Conservation (phyloP, 1,140 invertebrate genomes). For the Drosophila virilis region DNA sequence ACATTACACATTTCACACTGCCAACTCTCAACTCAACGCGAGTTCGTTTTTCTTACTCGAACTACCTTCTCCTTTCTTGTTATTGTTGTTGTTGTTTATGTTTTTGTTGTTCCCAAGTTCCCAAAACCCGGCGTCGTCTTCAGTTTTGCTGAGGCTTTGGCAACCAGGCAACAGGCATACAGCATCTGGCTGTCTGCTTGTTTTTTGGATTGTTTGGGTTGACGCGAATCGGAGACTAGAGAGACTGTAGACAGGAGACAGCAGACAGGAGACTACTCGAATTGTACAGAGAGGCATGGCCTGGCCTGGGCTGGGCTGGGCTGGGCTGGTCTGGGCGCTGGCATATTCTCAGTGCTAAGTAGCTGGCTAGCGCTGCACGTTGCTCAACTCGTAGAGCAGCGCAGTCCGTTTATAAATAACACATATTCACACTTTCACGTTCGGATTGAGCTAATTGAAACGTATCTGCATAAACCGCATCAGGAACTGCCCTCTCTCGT, state of each 20-base stretch:
- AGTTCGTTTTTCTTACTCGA: conserved; percentile 21
- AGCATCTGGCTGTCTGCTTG: conserved; percentile 13
- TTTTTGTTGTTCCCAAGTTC: conserved; percentile 38
- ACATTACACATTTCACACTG: conserved; percentile 65
- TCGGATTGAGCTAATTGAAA: conserved; percentile 79
- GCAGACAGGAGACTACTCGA: conserved; percentile 1
- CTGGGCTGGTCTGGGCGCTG: conserved; percentile 3
- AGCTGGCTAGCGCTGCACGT: conserved; percentile 29
- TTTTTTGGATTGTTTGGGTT: conserved; percentile 27
- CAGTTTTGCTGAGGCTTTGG: conserved; percentile 11
- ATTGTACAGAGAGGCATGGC: conserved; percentile 7
- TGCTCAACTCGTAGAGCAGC: conserved; percentile 14
- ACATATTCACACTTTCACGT: conserved; percentile 75
- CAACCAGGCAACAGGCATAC: background rate
- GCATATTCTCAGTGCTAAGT: conserved; percentile 37
- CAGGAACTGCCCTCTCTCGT: conserved; percentile 51
- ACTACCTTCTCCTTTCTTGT: conserved; percentile 26
- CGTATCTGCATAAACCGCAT: conserved; percentile 73
- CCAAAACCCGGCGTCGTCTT: conserved; percentile 44
- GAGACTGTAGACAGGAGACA: conserved; percentile 17
- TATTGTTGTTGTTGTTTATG: conserved; percentile 5
- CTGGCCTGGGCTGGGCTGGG: background rate
- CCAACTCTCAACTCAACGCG: conserved; percentile 33
- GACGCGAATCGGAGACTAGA: conserved; percentile 16
- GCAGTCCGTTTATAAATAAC: conserved; percentile 54